Percentiles rank a stretch among this genome's conserved stretches.
These are phyloP conservation scores for Calcarius lapponicus DNA, from an alignment of 2,797 vertebrate species.

Conservation along the genomic window DNA sequence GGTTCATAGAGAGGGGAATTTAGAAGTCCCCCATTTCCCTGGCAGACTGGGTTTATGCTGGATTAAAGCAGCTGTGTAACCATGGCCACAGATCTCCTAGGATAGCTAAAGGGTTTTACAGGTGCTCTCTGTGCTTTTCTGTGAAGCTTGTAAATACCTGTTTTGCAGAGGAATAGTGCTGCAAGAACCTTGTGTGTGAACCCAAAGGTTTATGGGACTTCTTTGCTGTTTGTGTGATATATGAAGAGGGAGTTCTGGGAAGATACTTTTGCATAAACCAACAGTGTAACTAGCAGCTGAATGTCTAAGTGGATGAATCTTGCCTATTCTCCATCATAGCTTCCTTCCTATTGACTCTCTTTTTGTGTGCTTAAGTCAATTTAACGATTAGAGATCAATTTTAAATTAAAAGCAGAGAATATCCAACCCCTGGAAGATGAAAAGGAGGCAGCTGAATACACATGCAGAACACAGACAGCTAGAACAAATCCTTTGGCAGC, in stretches of 20 bases:
- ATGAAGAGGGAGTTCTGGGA: neutral
- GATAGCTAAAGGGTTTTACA: conserved; percentile 39
- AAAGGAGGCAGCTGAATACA: neutral
- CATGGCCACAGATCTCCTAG: conserved; percentile 57
- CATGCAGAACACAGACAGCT: neutral
- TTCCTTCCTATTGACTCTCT: neutral
- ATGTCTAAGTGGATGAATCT: neutral
- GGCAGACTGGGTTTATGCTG: conserved; percentile 43
- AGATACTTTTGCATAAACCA: neutral
- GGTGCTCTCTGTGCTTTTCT: conserved; percentile 23
- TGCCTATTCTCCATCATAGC: neutral
- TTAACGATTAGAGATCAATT: neutral
- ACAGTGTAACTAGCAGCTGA: neutral
- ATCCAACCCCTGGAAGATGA: neutral
- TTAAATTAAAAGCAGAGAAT: conserved; percentile 35
- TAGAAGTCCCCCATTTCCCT: neutral
- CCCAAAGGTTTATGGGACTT: neutral
- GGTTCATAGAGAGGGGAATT: conserved; percentile 14
- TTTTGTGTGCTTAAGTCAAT: conserved; percentile 4
- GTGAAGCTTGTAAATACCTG: conserved; percentile 25
- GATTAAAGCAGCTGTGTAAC: conserved; percentile 62
- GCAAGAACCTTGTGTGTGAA: neutral
- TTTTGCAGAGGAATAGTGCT: neutral
- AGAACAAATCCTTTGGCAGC: neutral
- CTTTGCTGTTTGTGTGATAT: neutral